A percentile compares a stretch with the other conserved stretches of the same genome.
Conservation (phyloP, 2,888 invertebrate species). For the Cryptocheilus praepositus region DNA sequence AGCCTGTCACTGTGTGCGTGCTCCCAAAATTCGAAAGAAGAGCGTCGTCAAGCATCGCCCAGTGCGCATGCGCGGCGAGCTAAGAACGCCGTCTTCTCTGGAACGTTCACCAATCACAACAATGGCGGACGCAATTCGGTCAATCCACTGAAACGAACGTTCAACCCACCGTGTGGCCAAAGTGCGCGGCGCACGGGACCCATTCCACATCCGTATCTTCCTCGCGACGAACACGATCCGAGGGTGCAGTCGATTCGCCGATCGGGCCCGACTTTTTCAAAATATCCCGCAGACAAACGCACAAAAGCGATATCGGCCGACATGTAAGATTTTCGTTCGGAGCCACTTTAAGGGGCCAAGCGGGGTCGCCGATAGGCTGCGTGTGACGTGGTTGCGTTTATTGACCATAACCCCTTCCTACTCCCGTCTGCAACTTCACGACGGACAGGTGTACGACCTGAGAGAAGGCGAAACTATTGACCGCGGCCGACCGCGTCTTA, state of each 20-base stretch:
- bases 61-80: constrained; percentile 63
- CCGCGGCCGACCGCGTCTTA: constrained; percentile 42
- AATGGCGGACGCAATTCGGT: constrained; percentile 70
- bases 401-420: constrained; percentile 74
- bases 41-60: constrained; percentile 41
- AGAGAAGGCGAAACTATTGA: constrained; percentile 55
- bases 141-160: constrained; percentile 60
- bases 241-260: constrained; percentile 13
- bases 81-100: constrained; percentile 66
- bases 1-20: constrained; percentile 14
- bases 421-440: constrained; percentile 64
- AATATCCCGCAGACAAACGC: constrained; percentile 58
- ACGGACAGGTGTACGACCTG: constrained; percentile 60
- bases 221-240: constrained; percentile 18
- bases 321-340: constrained; percentile 71
- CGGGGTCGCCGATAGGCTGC: constrained; percentile 72
- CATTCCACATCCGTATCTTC: constrained; percentile 45
- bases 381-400: constrained; percentile 73
- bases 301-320: constrained; percentile 65
- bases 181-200: constrained; percentile 13
- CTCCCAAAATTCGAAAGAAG: constrained; percentile 61
- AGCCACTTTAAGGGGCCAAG: constrained; percentile 71
- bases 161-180: constrained; percentile 35
- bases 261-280: constrained; percentile 39
- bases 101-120: constrained; percentile 67